Evolutionary conservation across 2,797 vertebrate genomes (phyloP).

Genomic region (Anguilla megastoma): DNA sequence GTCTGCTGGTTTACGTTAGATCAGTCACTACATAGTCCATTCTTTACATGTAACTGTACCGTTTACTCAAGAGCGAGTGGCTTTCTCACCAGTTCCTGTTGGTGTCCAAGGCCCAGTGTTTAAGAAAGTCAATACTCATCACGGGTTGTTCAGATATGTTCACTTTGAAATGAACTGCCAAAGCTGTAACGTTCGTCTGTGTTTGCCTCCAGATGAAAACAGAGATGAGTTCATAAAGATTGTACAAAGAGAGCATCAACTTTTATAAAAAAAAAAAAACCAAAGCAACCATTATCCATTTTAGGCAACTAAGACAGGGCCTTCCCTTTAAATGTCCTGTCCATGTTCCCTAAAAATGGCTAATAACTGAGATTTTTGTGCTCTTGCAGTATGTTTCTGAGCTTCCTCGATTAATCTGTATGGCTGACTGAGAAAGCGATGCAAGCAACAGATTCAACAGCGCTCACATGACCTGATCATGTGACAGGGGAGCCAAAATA

Average conservation of each 20-base stretch:
- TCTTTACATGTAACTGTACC: background rate
- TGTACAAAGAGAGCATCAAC: background rate
- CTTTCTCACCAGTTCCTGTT: background rate
- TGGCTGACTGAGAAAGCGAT: background rate
- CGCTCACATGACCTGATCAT: background rate
- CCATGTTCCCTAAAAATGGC: background rate
- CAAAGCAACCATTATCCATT: background rate
- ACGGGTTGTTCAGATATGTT: background rate
- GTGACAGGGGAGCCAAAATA: background rate
- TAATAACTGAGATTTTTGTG: background rate
- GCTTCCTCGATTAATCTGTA: background rate
- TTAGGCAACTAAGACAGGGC: background rate
- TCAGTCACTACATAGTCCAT: background rate
- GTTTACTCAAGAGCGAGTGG: background rate
- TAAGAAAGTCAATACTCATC: background rate
- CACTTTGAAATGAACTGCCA: background rate
- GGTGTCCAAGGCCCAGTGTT: background rate
- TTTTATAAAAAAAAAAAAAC: background rate
- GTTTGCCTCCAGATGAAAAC: background rate
- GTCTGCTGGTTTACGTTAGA: background rate
- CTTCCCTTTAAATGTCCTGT: background rate
- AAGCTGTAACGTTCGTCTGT: background rate
- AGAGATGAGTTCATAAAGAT: background rate
- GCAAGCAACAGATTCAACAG: background rate
- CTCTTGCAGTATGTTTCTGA: background rate